These are phyloP conservation scores for Penaeus japonicus DNA, from an alignment of 1,140 invertebrate species.

Conservation along the genomic window DNA sequence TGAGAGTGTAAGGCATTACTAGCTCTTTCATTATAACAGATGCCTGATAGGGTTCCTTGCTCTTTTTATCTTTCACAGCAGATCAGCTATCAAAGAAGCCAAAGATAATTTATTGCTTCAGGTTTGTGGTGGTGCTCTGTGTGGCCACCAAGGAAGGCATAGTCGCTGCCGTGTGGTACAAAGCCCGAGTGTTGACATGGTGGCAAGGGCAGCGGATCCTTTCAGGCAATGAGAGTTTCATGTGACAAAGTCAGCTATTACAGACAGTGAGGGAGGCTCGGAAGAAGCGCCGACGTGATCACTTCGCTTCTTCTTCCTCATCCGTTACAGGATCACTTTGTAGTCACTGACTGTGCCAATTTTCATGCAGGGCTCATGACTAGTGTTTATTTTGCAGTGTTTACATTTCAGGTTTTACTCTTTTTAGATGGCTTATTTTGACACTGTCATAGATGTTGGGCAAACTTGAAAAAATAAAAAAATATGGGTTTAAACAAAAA, in stretches of 20 bases:
- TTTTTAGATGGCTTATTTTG: slow-evolving; percentile 52
- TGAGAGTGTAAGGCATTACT: slow-evolving; percentile 47
- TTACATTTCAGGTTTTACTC: slow-evolving; percentile 39
- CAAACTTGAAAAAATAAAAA: slow-evolving; percentile 15
- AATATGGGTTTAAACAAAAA: slow-evolving; percentile 40
- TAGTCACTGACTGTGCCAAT: slow-evolving; percentile 31
- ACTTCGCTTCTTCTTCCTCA: neutral
- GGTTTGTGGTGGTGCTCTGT: slow-evolving; percentile 14
- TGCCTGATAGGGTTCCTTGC: slow-evolving; percentile 46
- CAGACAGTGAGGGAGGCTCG: neutral
- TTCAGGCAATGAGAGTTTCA: slow-evolving; percentile 17
- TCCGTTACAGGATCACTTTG: neutral
- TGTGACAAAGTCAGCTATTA: neutral
- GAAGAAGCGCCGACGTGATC: no score
- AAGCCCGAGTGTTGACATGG: neutral
- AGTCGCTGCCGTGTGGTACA: neutral
- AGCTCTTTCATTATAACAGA: slow-evolving; percentile 41
- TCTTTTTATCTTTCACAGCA: slow-evolving; percentile 17
- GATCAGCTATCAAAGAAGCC: slow-evolving; percentile 44
- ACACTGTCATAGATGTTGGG: slow-evolving; percentile 51
- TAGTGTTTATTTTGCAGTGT: slow-evolving; percentile 47
- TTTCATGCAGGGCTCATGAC: slow-evolving; percentile 44
- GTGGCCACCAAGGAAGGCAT: neutral
- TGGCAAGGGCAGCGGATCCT: slow-evolving; percentile 35
- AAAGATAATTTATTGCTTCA: slow-evolving; percentile 57